Base-by-base conservation (phyloP, 2,113 vertebrate species). In the Sylvia atricapilla region DNA sequence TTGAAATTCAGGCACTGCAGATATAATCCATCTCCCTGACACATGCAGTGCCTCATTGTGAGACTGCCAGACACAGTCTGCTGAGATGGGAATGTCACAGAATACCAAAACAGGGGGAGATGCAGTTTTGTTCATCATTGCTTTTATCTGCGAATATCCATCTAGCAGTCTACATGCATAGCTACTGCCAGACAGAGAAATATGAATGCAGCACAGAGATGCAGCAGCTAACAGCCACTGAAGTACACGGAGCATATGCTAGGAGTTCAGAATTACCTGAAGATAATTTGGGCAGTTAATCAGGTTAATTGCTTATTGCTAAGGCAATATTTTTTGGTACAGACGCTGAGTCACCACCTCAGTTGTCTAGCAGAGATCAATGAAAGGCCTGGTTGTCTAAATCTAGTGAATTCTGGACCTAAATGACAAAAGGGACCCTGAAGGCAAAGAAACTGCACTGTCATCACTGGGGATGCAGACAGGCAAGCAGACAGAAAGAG, bases 21-120 rank as follows among this genome's bases (percentile, higher is more conserved):
- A 98, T 98, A 98, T 98, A 98, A 99, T 99, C 99, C 98, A 99
- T 99, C 99, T 99, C 98, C 95, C 98, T 99, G 99, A 99, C 99
- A 99, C 98, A 97, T 90, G 97, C 98, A 98, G 98, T 96, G 96
- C 97, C 97, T 98, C 98, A 98, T 98, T 99, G 98, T 98, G 98
- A 96, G 98, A 98, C 98, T 98, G 98, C 98, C 98, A 99, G 98
- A 98, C 98, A 98, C 97, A 97, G 98, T 97, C 97, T 96, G 96
- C 95, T 95, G 97, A 97, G 97, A 97, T 97, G 98, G 97, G 98
- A 98, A 98, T 97, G 98, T 98, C 98, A 97, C 98, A 98, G 99
- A 98, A 99, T 99, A 98, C 98, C 97, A 98, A 98, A 98, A 97
- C 69, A 97, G 98, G 87, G 72, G 67, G 89, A 92, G 97, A 97